These are phyloP conservation scores for Sternarchorhynchus goeldii DNA, from an alignment of 2,797 vertebrate genomes.

Conservation along the genomic window DNA sequence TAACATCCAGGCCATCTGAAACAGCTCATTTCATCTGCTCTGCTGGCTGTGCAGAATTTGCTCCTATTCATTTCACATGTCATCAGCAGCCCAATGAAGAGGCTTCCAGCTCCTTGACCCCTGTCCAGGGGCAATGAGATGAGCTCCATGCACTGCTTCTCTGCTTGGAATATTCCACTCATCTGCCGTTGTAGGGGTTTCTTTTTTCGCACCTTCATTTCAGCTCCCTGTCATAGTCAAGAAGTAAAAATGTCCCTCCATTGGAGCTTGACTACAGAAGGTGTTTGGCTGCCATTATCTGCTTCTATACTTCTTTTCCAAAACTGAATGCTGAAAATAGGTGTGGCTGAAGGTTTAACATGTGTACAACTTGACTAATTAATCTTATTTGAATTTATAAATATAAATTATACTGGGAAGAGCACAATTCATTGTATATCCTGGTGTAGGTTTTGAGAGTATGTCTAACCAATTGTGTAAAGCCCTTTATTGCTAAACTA, in stretches of 20 bases:
- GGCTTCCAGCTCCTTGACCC: constrained; percentile 58
- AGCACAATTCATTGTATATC: no score
- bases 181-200: neutral
- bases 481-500: no score
- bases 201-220: constrained; percentile 1
- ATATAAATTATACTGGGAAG: no score
- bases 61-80: constrained; percentile 70
- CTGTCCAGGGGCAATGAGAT: constrained; percentile 8
- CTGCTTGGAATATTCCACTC: neutral
- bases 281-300: no score
- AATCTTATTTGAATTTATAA: no score
- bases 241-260: neutral
- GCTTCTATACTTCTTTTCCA: no score
- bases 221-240: neutral
- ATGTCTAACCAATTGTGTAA: no score
- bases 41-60: constrained; percentile 73
- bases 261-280: neutral
- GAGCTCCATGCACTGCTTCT: neutral
- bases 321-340: no score
- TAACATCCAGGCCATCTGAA: constrained; percentile 54
- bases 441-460: no score
- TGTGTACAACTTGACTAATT: no score
- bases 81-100: constrained; percentile 71
- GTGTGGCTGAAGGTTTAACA: no score
- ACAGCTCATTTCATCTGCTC: constrained; percentile 72